Conservation (phyloP, 2,888 invertebrate genomes). For the Eupithecia exiguata region DNA sequence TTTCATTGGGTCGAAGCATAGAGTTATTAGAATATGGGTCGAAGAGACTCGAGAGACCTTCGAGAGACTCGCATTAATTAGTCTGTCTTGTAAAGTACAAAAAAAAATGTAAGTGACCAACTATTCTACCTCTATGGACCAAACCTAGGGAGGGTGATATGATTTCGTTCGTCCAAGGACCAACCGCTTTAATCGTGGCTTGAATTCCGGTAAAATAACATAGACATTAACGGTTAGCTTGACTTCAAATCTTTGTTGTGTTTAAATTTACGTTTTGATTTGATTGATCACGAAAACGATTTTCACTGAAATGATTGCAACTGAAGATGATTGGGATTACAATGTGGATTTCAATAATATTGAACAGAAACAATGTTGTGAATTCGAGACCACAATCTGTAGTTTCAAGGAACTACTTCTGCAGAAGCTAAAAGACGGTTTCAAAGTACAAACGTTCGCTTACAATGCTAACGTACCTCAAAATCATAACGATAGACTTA, state of each 20-base stretch:
- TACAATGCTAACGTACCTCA: conserved; percentile 46
- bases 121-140: not conserved
- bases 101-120: no score
- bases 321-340: conserved; percentile 62
- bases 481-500: conserved; percentile 65
- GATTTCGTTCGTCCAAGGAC: not conserved
- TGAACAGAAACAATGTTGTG: conserved; percentile 49
- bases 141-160: not conserved
- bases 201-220: not conserved
- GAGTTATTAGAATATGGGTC: no score
- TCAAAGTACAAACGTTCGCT: conserved; percentile 52
- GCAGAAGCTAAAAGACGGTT: conserved; percentile 56
- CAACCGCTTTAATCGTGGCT: not conserved
- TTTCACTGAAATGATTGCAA: conserved; percentile 56
- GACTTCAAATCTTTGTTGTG: not conserved
- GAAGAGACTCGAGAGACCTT: no score
- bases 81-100: no score
- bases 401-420: conserved; percentile 51
- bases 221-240: not conserved
- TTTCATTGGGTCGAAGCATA: no score
- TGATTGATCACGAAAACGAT: not conserved
- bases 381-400: conserved; percentile 54
- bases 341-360: conserved; percentile 47
- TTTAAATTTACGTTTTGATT: not conserved
- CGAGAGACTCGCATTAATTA: no score